Evolutionary conservation across 2,113 vertebrate species (phyloP).

Genomic region (Leucopternis melanops): DNA sequence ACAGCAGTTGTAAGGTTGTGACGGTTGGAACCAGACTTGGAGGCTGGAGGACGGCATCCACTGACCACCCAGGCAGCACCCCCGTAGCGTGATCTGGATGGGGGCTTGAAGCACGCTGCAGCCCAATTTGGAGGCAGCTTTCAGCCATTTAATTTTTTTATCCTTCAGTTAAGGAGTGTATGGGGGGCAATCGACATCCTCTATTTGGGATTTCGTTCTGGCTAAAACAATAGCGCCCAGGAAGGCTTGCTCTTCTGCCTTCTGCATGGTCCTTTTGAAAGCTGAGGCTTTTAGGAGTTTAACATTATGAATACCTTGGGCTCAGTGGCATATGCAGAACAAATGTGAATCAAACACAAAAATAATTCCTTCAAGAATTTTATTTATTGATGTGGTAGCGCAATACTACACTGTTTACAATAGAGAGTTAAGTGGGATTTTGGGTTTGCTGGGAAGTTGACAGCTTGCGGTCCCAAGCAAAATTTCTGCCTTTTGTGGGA

Average conservation of each 20-base stretch:
- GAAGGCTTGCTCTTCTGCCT: background rate
- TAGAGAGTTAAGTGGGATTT: slow-evolving; percentile 66
- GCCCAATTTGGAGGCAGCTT: background rate
- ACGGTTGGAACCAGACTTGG: background rate
- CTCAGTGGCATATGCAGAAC: slow-evolving; percentile 72
- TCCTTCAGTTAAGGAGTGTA: background rate
- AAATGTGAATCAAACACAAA: slow-evolving; percentile 72
- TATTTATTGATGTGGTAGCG: slow-evolving; percentile 71
- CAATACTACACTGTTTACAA: slow-evolving; percentile 71
- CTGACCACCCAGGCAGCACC: background rate
- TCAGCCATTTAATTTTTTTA: rapidly evolving
- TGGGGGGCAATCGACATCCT: background rate
- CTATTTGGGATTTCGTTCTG: background rate
- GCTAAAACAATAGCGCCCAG: background rate
- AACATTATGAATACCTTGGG: slow-evolving; percentile 52
- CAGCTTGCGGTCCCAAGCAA: slow-evolving; percentile 65
- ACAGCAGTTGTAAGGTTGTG: rapidly evolving
- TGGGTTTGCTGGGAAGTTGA: slow-evolving; percentile 67
- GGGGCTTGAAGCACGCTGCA: background rate
- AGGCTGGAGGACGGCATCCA: rapidly evolving
- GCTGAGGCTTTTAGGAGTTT: background rate
- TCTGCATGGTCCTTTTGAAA: slow-evolving; percentile 14
- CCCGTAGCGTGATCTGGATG: rapidly evolving
- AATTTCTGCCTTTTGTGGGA: slow-evolving; percentile 69
- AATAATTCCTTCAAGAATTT: slow-evolving; percentile 68